Base-by-base conservation (phyloP, 2,888 invertebrate species). In the Morpho helenor region DNA sequence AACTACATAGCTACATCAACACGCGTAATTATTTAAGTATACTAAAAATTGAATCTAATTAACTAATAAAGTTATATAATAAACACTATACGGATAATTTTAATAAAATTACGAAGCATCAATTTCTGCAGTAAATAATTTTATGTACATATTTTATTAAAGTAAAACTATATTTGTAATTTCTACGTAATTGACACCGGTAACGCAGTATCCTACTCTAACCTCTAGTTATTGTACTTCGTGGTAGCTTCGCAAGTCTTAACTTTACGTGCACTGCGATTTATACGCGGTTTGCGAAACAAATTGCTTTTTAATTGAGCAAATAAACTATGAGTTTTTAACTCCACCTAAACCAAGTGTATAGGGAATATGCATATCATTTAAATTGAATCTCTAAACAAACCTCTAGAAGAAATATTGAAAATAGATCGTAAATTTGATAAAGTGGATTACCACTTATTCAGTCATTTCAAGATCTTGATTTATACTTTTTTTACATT, bases 181-280 rank as follows among this genome's bases (percentile, higher is more conserved):
- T 58, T 49, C 70, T 76, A 75, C 67, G 67, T 85, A 87, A 87
- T 87, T 87, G 87, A 87, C 87, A 78, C 74, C 79, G 79, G 81
- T 81, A 83, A 81, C 77, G 64, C 70, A 74, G 72, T 76, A 77
- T 71, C 68, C 74, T 81, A 80, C 66, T 71, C 72, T 82, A 82
- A 68, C 60, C 69, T 69, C 80, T 86, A 84, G 68, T 84, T 84
- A 87, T 87, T 87, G 87, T 88, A 86, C 87, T 87, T 82, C 81
- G 67, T 75, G 76, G 77, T 82, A 82, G 75, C 70, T 77, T 79
- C 72, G 73, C 70, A 77, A 76, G 70, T 72, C 70, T 60, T 59
- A 57, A 68, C 61, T 45, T 67, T 45, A 59, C 65, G 52, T 55
- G 52, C 57, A 55, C 23, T 50, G 56, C 48, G 47, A 57, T 66